Percentiles rank a stretch among this genome's conserved stretches.
Evolutionary conservation across 2,888 invertebrate species (phyloP).

Genomic region (Limnephilus rhombicus): DNA sequence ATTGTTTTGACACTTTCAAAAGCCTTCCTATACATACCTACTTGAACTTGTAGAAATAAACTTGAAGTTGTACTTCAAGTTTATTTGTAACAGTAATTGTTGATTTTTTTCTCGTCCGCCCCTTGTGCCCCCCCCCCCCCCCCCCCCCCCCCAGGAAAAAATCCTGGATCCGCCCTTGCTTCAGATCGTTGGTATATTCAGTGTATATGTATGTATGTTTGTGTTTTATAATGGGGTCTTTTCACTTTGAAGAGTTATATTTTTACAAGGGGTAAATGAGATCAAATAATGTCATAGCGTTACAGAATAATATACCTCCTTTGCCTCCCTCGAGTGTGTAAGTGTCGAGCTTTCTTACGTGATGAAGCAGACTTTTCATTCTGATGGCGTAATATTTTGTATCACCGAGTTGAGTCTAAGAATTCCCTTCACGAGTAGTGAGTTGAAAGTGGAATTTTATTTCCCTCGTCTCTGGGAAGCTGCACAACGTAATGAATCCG

Average conservation of each 20-base stretch:
- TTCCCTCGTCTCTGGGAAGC: background rate
- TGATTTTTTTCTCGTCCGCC: too few relatives aligned
- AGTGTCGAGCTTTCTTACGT: background rate
- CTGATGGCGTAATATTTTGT: background rate
- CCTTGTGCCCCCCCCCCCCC: too few relatives aligned
- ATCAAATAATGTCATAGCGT: background rate
- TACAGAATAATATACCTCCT: background rate
- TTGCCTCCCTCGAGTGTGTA: background rate
- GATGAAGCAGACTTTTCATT: background rate
- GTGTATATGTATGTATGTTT: too few relatives aligned
- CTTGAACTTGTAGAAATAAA: too few relatives aligned
- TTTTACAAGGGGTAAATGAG: background rate
- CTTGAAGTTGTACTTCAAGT: too few relatives aligned
- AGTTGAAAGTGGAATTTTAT: background rate
- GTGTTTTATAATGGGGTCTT: background rate
- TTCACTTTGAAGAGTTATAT: background rate
- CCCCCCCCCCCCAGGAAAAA: too few relatives aligned
- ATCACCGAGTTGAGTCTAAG: background rate
- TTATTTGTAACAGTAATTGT: too few relatives aligned
- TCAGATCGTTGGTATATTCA: background rate
- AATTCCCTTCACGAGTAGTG: background rate
- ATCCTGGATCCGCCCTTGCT: too few relatives aligned
- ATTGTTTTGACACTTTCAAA: too few relatives aligned
- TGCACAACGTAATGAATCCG: background rate
- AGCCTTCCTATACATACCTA: too few relatives aligned